Percentiles rank a stretch among this genome's conserved stretches.
Conservation (phyloP, 2,888 invertebrate genomes). For the Drosophila subsilvestris region DNA sequence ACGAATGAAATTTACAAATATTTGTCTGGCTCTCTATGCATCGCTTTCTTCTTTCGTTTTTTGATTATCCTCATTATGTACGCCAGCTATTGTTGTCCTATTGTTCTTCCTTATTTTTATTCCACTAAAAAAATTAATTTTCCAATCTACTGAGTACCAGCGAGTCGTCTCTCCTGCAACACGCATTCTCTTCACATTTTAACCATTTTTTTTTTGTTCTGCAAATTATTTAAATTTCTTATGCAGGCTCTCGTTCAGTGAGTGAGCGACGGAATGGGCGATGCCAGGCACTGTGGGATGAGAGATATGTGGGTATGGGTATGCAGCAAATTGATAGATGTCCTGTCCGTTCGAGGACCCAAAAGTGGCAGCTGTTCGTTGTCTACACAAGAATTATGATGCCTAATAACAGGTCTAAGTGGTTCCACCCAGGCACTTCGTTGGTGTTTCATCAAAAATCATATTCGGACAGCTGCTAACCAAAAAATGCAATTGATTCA, state of each 20-base stretch:
- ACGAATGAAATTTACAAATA: too few species aligned
- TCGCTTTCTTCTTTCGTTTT: neutral
- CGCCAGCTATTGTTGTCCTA: neutral
- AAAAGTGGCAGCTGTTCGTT: constrained; percentile 44
- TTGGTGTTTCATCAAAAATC: constrained; percentile 43
- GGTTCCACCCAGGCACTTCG: constrained; percentile 22
- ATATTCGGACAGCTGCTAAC: constrained; percentile 47
- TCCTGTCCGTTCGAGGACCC: constrained; percentile 23
- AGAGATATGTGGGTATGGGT: constrained; percentile 20
- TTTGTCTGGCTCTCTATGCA: neutral
- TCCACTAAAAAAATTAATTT: neutral
- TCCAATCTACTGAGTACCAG: neutral
- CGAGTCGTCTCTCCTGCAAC: neutral
- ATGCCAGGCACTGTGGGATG: neutral
- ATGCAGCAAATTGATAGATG: constrained; percentile 49
- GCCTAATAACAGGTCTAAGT: constrained; percentile 47
- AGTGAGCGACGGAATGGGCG: constrained; percentile 35
- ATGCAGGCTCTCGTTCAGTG: constrained; percentile 41
- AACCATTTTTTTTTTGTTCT: constrained; percentile 8
- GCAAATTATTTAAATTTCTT: constrained; percentile 51
- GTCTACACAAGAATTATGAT: constrained; percentile 45
- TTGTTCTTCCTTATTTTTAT: too few species aligned
- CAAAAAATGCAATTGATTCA: constrained; percentile 55
- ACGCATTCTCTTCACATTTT: neutral
- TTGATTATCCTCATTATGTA: neutral